Conservation (phyloP, 2,888 invertebrate species). For the Drosophila lutescens region DNA sequence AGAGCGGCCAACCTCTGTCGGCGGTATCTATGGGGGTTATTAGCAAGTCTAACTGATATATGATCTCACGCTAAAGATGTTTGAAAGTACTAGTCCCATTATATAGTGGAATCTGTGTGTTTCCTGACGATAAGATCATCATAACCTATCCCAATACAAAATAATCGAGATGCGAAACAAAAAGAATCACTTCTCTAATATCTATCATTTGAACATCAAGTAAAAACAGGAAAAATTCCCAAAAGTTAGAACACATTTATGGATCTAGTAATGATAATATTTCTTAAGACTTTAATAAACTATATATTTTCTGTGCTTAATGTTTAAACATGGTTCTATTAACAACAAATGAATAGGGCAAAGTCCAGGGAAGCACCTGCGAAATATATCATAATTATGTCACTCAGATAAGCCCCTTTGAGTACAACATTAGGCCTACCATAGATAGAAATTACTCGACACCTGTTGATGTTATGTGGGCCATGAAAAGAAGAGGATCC, state of each 20-base stretch:
- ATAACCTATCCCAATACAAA: conserved; percentile 26
- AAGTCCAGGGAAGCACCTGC: neutral
- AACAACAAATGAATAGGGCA: neutral
- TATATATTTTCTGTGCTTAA: too few relatives aligned
- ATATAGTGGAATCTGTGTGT: neutral
- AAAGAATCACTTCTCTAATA: too few relatives aligned
- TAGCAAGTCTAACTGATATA: conserved; percentile 46
- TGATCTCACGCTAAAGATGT: conserved; percentile 30
- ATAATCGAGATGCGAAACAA: too few relatives aligned
- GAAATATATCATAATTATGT: conserved; percentile 19
- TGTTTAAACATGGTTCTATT: neutral
- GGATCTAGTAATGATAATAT: neutral
- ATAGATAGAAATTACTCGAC: neutral
- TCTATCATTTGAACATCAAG: too few relatives aligned
- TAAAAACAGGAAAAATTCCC: neutral
- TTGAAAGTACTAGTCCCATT: neutral
- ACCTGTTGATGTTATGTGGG: conserved; percentile 27
- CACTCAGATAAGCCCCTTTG: conserved; percentile 5
- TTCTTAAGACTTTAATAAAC: neutral
- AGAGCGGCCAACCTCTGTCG: conserved; percentile 30
- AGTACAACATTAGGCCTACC: neutral
- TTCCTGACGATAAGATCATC: conserved; percentile 22
- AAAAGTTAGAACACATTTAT: neutral
- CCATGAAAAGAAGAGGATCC: neutral
- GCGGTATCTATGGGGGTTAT: conserved; percentile 57